Percentiles rank a stretch among this genome's conserved stretches.
Evolutionary conservation across 2,797 vertebrate genomes (phyloP).

Genomic region (Pangasius macronema): DNA sequence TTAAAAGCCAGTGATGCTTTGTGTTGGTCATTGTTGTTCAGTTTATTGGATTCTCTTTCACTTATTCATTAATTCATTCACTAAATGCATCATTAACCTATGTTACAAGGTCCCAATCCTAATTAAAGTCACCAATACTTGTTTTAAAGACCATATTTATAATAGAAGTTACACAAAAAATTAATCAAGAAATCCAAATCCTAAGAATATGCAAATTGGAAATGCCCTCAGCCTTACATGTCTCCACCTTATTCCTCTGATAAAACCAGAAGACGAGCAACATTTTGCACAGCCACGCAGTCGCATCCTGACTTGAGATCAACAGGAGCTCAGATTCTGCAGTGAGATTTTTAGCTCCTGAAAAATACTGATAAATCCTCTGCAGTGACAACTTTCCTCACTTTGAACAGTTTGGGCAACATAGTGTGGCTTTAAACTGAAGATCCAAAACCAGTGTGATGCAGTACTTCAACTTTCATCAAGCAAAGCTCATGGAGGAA

Average conservation of each 20-base stretch:
- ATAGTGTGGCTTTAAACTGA: not conserved
- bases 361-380: not conserved
- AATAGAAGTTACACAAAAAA: not conserved
- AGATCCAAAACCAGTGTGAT: not conserved
- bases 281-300: not conserved
- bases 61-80: not conserved
- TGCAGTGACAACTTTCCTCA: not conserved
- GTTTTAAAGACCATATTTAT: not conserved
- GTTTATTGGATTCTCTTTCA: not conserved
- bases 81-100: not conserved
- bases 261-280: not conserved
- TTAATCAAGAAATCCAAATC: not conserved
- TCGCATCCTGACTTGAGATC: not conserved
- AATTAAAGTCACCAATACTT: not conserved
- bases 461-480: not conserved
- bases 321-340: not conserved
- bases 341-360: not conserved
- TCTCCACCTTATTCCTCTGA: not conserved
- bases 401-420: not conserved
- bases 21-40: not conserved
- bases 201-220: not conserved
- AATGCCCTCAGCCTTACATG: not conserved
- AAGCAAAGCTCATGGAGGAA: not conserved
- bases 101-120: not conserved
- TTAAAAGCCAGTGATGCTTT: not conserved